Evolutionary conservation across 2,797 vertebrate genomes (phyloP).

Genomic region (Vespertilio murinus): DNA sequence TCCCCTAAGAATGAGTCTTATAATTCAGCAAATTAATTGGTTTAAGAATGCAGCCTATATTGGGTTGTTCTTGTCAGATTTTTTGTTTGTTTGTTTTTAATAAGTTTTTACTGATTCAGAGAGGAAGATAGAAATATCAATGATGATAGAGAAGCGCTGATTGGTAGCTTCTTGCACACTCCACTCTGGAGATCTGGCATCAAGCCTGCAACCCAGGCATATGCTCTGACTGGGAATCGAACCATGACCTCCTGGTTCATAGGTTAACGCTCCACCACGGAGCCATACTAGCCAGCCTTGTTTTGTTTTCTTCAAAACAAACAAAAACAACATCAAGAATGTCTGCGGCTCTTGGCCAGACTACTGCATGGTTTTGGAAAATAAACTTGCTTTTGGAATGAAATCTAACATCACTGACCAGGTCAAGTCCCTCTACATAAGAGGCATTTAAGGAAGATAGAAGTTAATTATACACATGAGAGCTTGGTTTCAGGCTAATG

Average conservation of each 20-base stretch:
- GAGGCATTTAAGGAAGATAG: constrained; percentile 47
- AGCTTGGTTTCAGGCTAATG: constrained; percentile 14
- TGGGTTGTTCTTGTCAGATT: not conserved
- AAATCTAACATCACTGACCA: constrained; percentile 6
- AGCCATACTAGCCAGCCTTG: not conserved
- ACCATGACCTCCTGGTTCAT: no score
- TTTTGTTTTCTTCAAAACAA: constrained; percentile 30
- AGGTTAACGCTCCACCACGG: no score
- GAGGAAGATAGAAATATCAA: no score
- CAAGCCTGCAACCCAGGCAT: no score
- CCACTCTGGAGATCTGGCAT: no score
- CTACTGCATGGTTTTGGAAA: constrained; percentile 34
- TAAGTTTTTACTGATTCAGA: no score
- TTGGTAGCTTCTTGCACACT: no score
- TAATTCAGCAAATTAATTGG: not conserved
- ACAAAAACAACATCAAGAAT: not conserved
- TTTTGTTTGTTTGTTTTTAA: not conserved
- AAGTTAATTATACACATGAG: constrained; percentile 53
- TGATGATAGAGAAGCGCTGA: no score
- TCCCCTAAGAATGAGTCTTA: not conserved
- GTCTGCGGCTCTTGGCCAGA: not conserved
- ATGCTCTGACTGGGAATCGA: no score
- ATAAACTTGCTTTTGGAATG: not conserved
- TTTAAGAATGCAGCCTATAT: not conserved
- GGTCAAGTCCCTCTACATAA: not conserved